Base-by-base conservation (phyloP, 2,113 vertebrate genomes). In the Lasiurus borealis region DNA sequence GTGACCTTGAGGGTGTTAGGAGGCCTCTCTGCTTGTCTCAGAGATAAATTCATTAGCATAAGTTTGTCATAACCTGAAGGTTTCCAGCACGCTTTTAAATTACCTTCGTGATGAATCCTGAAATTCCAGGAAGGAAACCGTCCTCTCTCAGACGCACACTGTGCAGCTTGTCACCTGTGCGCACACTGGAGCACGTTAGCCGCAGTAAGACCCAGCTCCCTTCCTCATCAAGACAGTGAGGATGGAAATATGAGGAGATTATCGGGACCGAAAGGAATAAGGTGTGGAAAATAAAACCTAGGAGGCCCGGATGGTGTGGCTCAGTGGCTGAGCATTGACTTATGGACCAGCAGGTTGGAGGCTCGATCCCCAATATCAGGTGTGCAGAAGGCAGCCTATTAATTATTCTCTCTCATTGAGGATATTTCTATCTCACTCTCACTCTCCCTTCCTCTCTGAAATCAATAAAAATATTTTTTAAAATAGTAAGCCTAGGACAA, bases 21-120 rank as follows among this genome's bases (percentile, higher is more conserved):
- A 40, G 40, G n/a, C 72, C 72, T 88, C 59, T 92, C 81, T 88
- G 76, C 62, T n/a, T 54, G 46, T 80, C 52, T 84, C 64, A 48
- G 23, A 36, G 82, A 76, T 69, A 91, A 91, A 68, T 48, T 85
- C 54, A 44, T 85, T 73, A 69, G 48, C 66, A 40, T 50, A 73
- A 44, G 54, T 94, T 85, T 85, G 64, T 93, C 86, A 83, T 36
- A 72, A 78, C 15, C 48, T 31, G 50, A 82, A 16, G 36, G 46
- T 85, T 90, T 82, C 72, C 66, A 85, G 25, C 23, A 29, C 5
- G 50, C 40, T 50, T 77, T 66, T 81, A 52, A 96, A 73, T 36
- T 73, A 78, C 4, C 15, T 59, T 77, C 80, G 27, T 77, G 59
- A 72, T 90, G 87, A 88, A 83, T 69, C 31, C 52, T 82, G 87